Conservation (phyloP, 2,113 vertebrate species). For the Charina bottae region DNA sequence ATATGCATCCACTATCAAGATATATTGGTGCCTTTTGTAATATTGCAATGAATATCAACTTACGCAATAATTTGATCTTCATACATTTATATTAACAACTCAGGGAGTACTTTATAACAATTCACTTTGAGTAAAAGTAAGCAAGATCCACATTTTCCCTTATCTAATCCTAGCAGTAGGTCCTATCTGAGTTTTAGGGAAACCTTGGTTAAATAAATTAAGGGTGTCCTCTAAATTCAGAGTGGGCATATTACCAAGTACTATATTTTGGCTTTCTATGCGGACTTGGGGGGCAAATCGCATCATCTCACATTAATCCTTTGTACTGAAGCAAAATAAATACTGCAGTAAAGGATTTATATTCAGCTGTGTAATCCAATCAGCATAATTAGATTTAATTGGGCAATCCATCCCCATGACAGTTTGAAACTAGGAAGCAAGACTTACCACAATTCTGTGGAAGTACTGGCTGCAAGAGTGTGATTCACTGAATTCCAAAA, state of each 20-base stretch:
- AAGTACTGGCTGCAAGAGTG: conserved; percentile 15
- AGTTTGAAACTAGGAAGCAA: rapidly evolving
- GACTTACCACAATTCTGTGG: not conserved
- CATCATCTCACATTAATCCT: not conserved
- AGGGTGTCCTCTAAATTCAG: no score
- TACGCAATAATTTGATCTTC: not conserved
- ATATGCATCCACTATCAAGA: not conserved
- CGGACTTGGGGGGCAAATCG: not conserved
- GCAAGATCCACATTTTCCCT: not conserved
- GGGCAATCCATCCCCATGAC: not conserved
- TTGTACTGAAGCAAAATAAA: not conserved
- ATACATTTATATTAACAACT: not conserved
- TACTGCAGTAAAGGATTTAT: not conserved
- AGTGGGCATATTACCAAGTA: no score
- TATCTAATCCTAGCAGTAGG: not conserved
- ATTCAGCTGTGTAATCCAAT: conserved; percentile 16
- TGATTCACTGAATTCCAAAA: not conserved
- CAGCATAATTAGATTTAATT: conserved; percentile 16
- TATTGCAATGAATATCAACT: not conserved
- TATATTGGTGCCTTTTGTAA: not conserved
- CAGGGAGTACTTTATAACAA: not conserved
- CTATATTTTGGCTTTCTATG: not conserved
- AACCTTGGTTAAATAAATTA: not conserved
- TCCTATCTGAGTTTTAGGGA: not conserved
- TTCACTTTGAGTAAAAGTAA: not conserved